Percentiles rank a stretch among this genome's conserved stretches.
Conservation (phyloP, 92 coral and sea anemone genomes). For the Epizoanthus fatuus region DNA sequence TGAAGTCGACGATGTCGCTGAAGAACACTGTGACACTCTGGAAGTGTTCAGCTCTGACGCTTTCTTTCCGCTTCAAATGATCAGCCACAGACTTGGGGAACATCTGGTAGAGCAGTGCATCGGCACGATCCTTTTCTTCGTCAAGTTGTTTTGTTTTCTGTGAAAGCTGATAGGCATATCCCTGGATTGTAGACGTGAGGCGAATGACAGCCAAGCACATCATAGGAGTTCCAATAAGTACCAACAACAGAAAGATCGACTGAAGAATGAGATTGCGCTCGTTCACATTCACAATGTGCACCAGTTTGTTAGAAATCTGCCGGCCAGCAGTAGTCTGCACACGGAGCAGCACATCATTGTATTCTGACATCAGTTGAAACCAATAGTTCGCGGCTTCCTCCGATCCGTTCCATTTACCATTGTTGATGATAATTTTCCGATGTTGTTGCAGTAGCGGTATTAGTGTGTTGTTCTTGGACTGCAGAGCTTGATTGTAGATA, state of each 20-base stretch:
- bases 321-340: conserved; percentile 63
- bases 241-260: conserved; percentile 39
- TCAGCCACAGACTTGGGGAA: conserved; percentile 84
- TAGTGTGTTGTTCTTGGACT: conserved; percentile 4
- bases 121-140: conserved; percentile 73
- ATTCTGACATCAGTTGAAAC: conserved; percentile 70
- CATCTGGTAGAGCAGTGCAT: conserved; percentile 73
- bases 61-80: conserved; percentile 67
- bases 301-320: conserved; percentile 19
- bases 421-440: conserved; percentile 59
- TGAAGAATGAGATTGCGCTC: conserved; percentile 42
- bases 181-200: conserved; percentile 66
- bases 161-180: conserved; percentile 62
- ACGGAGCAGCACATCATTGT: conserved; percentile 60
- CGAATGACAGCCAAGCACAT: conserved; percentile 54
- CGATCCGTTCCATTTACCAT: conserved; percentile 35
- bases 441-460: conserved; percentile 18
- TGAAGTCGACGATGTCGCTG: conserved; percentile 85
- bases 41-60: conserved; percentile 70
- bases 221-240: conserved; percentile 56
- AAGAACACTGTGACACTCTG: conserved; percentile 80
- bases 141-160: conserved; percentile 57
- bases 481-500: conserved; percentile 19
- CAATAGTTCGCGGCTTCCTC: conserved; percentile 39
- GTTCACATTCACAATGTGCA: conserved; percentile 29